These are phyloP conservation scores for Ips typographus DNA, from an alignment of 1,140 invertebrate genomes.

Conservation along the genomic window DNA sequence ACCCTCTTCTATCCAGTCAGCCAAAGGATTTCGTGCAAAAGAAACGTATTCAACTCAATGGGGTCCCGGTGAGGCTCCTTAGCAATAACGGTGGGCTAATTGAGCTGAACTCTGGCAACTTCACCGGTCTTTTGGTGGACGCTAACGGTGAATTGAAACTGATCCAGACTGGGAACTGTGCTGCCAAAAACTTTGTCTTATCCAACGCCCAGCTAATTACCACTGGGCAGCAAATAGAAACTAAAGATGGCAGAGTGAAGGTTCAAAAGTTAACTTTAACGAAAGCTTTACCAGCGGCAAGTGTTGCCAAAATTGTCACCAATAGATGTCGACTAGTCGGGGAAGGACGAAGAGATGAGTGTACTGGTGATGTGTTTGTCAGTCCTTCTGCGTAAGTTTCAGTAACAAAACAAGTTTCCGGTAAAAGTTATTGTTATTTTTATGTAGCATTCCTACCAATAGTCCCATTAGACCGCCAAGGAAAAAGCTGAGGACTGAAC, in stretches of 20 bases:
- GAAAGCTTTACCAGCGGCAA: conserved; percentile 40
- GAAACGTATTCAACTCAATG: conserved; percentile 62
- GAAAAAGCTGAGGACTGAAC: conserved; percentile 65
- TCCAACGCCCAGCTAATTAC: conserved; percentile 54
- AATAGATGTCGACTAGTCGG: conserved; percentile 49
- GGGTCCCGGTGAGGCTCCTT: conserved; percentile 61
- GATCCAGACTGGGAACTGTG: conserved; percentile 55
- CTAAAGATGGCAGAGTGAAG: conserved; percentile 42
- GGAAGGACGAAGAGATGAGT: conserved; percentile 58
- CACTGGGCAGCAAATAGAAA: conserved; percentile 38
- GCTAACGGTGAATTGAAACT: conserved; percentile 66
- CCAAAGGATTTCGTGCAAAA: conserved; percentile 73
- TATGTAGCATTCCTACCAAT: conserved; percentile 58
- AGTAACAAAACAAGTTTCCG: neutral
- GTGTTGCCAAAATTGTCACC: conserved; percentile 41
- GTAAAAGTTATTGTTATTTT: conserved; percentile 3
- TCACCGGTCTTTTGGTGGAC: conserved; percentile 64
- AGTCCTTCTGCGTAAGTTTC: conserved; percentile 64
- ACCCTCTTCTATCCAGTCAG: conserved; percentile 77
- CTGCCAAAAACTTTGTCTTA: conserved; percentile 56
- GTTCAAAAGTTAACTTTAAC: conserved; percentile 46
- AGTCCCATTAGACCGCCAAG: conserved; percentile 64
- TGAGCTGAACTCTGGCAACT: conserved; percentile 59
- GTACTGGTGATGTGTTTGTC: conserved; percentile 70
- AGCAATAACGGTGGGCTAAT: conserved; percentile 61